Base-by-base conservation (phyloP, 2,888 invertebrate genomes). In the Harmothoe impar region DNA sequence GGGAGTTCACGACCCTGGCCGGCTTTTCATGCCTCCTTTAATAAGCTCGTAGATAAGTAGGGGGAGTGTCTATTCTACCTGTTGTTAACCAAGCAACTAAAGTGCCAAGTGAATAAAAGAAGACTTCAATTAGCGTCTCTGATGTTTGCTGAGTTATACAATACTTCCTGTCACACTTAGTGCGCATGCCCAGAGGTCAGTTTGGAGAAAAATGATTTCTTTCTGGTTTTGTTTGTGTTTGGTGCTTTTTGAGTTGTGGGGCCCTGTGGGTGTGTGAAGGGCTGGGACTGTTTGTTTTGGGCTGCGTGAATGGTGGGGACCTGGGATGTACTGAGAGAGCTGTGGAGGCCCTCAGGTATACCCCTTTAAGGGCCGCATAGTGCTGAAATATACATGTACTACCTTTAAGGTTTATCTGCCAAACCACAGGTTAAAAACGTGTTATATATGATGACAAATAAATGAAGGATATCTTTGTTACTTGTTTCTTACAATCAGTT, bases 181-280 rank as follows among this genome's bases (percentile, higher is more conserved):
- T 62, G 62, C 62, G 62, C 20, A 62, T n/a, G 62, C 62, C 62
- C 62, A n/a, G 23, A n/a, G 62, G 62, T n/a, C 23, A n/a, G 62
- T 62, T 20, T 62, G 3, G 62, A 12, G 62, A 62, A 62, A 62
- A 62, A 62, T 62, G n/a, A n/a, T 3, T 62, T n/a, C 54, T n/a
- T 62, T 3, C 43, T 43, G 43, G 10, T 43, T 7, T 43, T 43
- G 10, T 43, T 62, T 62, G 20, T 62, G 3, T 62, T 62, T 62
- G 3, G 15, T 3, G 7, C 12, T 43, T 43, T 10, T 43, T 43
- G 3, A 3, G 3, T 10, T 43, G 43, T 43, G 20, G 62, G 3
- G 62, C 15, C n/a, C 62, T n/a, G 7, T 62, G 62, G 62, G 12
- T 62, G 20, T 20, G 0, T n/a, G 0, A 7, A 62, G n/a, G n/a